These are phyloP conservation scores for Epizoanthus fatuus DNA, from an alignment of 92 coral and sea anemone species.

Conservation along the genomic window DNA sequence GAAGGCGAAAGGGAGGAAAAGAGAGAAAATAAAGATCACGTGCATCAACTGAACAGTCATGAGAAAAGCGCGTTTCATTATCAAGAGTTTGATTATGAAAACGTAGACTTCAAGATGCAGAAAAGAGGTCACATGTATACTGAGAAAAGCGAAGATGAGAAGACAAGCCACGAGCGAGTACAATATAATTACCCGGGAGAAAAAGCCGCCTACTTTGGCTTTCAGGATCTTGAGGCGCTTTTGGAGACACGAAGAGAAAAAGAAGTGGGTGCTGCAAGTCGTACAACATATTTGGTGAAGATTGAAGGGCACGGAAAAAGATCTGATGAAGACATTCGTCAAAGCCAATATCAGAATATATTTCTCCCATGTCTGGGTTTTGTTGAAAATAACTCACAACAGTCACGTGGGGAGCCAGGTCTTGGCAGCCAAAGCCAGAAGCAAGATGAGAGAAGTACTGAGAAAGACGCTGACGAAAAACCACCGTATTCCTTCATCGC, in stretches of 20 bases:
- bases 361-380: not conserved
- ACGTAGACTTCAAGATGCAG: not conserved
- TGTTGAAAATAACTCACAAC: not conserved
- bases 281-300: not conserved
- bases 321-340: not conserved
- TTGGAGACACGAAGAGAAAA: not conserved
- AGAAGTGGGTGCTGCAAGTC: not conserved
- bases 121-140: no score
- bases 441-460: not conserved
- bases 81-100: conserved; percentile 6
- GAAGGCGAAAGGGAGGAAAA: not conserved
- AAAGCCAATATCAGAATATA: not conserved
- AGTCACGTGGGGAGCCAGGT: not conserved
- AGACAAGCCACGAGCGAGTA: not conserved
- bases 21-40: not conserved
- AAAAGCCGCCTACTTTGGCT: not conserved
- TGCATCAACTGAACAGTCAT: not conserved
- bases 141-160: not conserved
- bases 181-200: not conserved
- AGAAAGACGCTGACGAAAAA: not conserved
- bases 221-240: not conserved
- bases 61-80: not conserved
- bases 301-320: not conserved
- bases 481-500: conserved; percentile 31
- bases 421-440: not conserved